A percentile compares a stretch with the other conserved stretches of the same genome.
Conservation (phyloP, 2,888 invertebrate genomes). For the Candidula unifasciata region DNA sequence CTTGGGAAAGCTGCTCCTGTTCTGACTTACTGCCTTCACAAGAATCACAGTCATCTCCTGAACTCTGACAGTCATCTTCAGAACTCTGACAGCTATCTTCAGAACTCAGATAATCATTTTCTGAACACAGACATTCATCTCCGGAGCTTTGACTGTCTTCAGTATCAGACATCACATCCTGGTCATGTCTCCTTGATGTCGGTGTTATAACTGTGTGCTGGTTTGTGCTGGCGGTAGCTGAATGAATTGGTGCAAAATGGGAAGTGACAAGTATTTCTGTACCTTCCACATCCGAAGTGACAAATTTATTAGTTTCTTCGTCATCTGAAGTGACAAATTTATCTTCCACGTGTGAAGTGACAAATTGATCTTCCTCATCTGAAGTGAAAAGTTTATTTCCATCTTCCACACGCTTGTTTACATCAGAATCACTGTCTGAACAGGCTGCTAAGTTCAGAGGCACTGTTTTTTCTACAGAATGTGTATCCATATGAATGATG, state of each 20-base stretch:
- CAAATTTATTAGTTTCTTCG: background rate
- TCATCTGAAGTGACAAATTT: background rate
- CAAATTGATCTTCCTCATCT: background rate
- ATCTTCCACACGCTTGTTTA: background rate
- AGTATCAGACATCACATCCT: background rate
- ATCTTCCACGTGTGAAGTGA: too few relatives aligned
- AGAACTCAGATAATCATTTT: too few relatives aligned
- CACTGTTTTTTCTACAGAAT: background rate
- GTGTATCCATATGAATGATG: background rate
- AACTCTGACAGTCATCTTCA: too few relatives aligned
- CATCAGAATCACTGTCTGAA: background rate
- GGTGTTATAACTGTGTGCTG: background rate
- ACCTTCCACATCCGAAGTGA: background rate
- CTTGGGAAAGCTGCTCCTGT: slow-evolving; percentile 1
- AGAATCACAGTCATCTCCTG: too few relatives aligned
- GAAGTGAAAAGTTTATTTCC: background rate
- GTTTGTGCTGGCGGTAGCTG: background rate
- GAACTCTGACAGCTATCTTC: too few relatives aligned
- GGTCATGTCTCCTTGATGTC: background rate
- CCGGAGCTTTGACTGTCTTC: background rate
- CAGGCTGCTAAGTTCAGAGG: too few relatives aligned
- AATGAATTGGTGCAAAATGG: background rate
- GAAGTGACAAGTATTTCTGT: background rate
- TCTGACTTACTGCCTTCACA: too few relatives aligned
- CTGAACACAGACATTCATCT: too few relatives aligned